Conservation (phyloP, 1,140 invertebrate genomes). For the Bombus haemorrhoidalis region DNA sequence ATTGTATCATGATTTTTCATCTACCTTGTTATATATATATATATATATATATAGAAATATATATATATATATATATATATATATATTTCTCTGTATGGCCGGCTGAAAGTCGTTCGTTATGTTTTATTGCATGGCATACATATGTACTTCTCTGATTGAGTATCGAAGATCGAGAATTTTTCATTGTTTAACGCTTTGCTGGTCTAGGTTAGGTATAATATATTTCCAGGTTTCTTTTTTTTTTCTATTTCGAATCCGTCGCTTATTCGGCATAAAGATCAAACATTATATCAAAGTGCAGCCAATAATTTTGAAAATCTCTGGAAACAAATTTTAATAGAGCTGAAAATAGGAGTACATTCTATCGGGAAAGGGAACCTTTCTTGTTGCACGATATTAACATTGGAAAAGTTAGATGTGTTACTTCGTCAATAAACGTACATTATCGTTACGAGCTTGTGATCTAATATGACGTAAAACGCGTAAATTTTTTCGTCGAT, state of each 20-base stretch:
- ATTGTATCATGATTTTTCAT: background rate
- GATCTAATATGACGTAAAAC: background rate
- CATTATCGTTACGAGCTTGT: background rate
- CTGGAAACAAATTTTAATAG: background rate
- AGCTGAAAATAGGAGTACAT: background rate
- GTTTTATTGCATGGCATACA: conserved; percentile 45
- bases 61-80: too few species aligned
- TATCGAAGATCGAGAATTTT: conserved; percentile 16
- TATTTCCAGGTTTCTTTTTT: background rate
- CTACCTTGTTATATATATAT: background rate
- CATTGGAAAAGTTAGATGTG: conserved; percentile 1
- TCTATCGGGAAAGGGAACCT: background rate
- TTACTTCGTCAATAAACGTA: background rate
- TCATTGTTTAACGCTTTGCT: conserved; percentile 24
- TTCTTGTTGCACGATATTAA: background rate
- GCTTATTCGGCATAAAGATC: background rate
- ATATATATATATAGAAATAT: conserved; percentile 6
- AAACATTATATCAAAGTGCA: background rate
- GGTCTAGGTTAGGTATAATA: background rate
- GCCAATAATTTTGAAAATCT: conserved; percentile 10
- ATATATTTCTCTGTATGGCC: conserved; percentile 32
- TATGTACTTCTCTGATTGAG: conserved; percentile 13
- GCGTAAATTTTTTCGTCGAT: background rate
- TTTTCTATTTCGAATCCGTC: background rate
- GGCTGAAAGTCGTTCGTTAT: conserved; percentile 35